Evolutionary conservation across 2,888 invertebrate genomes (phyloP), one percentile per base, ranked within the genome.

Genomic region (Actias luna): DNA sequence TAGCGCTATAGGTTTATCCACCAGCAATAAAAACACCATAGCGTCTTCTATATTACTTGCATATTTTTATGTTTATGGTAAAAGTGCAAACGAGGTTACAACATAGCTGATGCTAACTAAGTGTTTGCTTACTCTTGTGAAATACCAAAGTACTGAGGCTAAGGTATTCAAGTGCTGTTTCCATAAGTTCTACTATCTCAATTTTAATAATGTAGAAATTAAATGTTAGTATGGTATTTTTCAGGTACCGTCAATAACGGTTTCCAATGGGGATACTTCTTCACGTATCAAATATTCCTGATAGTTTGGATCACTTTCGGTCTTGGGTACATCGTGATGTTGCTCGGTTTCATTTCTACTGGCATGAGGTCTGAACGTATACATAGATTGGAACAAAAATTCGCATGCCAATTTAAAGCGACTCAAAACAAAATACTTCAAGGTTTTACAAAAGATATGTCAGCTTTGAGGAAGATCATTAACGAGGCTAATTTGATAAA

Each of bases 221-320:
- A 52, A 18, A 50, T 50, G 4, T 25, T 25, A 4, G 1, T 50
- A 12, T 55, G 3, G 5, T 64, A n/a, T 50, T 62, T 89, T 87
- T 63, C 83, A 93, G 93, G 93, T 65, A 91, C 93, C 22, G 79
- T 88, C 16, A 91, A 93, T 73, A 92, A 91, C 50, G 93, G 92
- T 2, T 92, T 92, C 67, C 89, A 87, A 46, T 94, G 93, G 66
- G 95, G 95, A 14, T 94, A 94, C 80, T 95, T 94, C 78, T 92
- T 94, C 67, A 87, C 95, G 2, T 98, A 98, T 88, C 95, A 98
- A 85, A 94, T 96, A 65, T 96, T 97, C 73, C 93, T 98, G 0
- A 95, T 98, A 36, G 85, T 96, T 31, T 98, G 98, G 98, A 97
- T 98, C 62, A 97, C 98, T 65, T 97, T 98, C 77, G 98, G 98